Conservation (phyloP, 2,797 vertebrate species). For the Fundulus diaphanus region DNA sequence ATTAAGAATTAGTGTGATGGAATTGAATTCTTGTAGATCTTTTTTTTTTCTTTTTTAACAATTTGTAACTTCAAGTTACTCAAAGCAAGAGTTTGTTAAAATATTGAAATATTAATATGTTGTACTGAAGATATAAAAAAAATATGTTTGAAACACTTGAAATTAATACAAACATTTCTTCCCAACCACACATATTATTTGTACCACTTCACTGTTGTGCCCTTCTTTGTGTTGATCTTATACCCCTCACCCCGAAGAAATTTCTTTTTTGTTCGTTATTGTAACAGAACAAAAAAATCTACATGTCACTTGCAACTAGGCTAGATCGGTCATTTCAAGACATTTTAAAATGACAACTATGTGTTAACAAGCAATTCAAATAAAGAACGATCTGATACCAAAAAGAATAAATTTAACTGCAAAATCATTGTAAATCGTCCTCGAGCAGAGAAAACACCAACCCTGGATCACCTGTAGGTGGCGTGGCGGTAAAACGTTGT, state of each 20-base stretch:
- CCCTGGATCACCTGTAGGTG: constrained; percentile 21
- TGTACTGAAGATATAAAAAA: too few relatives aligned
- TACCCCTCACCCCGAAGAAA: too few relatives aligned
- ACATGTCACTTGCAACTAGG: background rate
- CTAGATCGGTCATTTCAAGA: background rate
- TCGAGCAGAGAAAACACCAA: background rate
- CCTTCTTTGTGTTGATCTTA: background rate
- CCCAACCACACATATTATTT: background rate
- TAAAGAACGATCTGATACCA: background rate
- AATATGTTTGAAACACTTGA: too few relatives aligned
- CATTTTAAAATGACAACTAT: too few relatives aligned
- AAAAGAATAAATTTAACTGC: too few relatives aligned
- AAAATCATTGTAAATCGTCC: too few relatives aligned
- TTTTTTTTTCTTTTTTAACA: too few relatives aligned
- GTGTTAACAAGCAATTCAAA: background rate
- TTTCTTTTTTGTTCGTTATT: too few relatives aligned
- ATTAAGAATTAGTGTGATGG: background rate
- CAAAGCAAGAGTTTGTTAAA: too few relatives aligned
- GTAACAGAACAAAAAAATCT: background rate
- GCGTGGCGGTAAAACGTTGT: constrained; percentile 18
- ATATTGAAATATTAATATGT: too few relatives aligned
- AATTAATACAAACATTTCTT: too few relatives aligned
- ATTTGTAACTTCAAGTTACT: too few relatives aligned
- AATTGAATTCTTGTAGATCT: background rate
- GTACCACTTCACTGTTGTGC: background rate